Base-by-base conservation (phyloP, 2,113 vertebrate species). In the Periophthalmus modestus region DNA sequence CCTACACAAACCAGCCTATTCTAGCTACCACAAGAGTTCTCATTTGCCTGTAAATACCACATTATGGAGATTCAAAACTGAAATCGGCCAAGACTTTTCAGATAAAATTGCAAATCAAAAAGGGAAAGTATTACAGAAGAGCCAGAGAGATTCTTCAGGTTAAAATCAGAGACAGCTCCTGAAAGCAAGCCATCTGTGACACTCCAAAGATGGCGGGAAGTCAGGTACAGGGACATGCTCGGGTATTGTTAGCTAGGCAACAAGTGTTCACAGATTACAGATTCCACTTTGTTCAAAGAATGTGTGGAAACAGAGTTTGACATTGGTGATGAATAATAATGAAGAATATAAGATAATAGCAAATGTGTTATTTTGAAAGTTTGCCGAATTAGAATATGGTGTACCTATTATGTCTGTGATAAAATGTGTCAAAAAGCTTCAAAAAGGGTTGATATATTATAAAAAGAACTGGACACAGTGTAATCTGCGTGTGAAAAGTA, bases 101-200 rank as follows among this genome's bases (percentile, higher is more conserved):
- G n/a, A 5, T 67, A 15, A 68, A 76, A 46, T 70, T 69, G 75
- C 13, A 54, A 59, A 28, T 28, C 52, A 70, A 63, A 54, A 78
- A 52, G 33, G 16, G 48, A 66, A 58, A 58, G 52, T 18, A 71
- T 81, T 21, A 70, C 62, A 68, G n/a, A 13, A 50, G n/a, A 59
- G 55, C 75, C 71, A 55, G 28, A 24, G 47, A 83, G 69, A 57
- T 66, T 79, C 59, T 80, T 55, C 43, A 52, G 72, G 65, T 78
- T 47, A 73, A 59, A 72, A 84, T 82, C 76, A 72, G 59, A 74
- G 69, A 72, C 34, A 50, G 65, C 82, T 78, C 77, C 48, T 36
- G 24, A 54, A 48, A 46, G 15, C 11, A 16, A 43, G 72, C 19
- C 73, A 18, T 47, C 68, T 14, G 46, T 1, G 13, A 59, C 34